Base-by-base conservation (phyloP, 1,140 invertebrate genomes). In the Ctenoplectra terminalis region DNA sequence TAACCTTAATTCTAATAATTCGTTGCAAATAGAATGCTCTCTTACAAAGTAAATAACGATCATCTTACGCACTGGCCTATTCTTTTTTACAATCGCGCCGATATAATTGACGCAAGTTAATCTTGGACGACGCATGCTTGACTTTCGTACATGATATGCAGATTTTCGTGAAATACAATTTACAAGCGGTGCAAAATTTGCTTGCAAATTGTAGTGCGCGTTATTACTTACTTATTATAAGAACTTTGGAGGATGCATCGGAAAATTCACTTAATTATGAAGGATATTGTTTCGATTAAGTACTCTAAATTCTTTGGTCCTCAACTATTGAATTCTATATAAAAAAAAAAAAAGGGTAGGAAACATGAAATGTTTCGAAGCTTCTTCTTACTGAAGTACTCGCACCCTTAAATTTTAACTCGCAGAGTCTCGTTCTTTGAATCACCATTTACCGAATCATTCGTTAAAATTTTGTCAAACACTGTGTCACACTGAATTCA, bases 41-140 rank as follows among this genome's bases (percentile, higher is more conserved):
- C 92, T 93, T 93, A 93, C 73, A 93, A 92, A 93, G 88, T 93
- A 93, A 88, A 88, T 92, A 93, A 93, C 92, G 90, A 92, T 89
- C 87, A 86, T 84, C 69, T 77, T 75, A 34, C 40, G 61, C 61
- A 76, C 40, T 84, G 81, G 78, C 31, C 63, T 34, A 63, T 17
- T 73, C 54, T 17, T 20, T 86, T 75, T 86, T 78, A 86, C 85
- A 82, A 56, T 58, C 69, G 52, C 76, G 23, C 61, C 15, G 34
- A 17, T 67, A 37, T 40, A 48, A 20, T 23, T 8, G 20, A 54
- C 46, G 48, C 46, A 8, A 67, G 43, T 20, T 63, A 61, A 58
- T n/a, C 40, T 74, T 17, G 56, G 17, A 48, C 40, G 26, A 63
- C 7, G 31, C 7, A 13, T 7, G 17, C 11, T 26, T 6, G 11